phyloP scores from a whole-genome alignment of 2,113 vertebrate genomes.

The Antigone vipio region DNA sequence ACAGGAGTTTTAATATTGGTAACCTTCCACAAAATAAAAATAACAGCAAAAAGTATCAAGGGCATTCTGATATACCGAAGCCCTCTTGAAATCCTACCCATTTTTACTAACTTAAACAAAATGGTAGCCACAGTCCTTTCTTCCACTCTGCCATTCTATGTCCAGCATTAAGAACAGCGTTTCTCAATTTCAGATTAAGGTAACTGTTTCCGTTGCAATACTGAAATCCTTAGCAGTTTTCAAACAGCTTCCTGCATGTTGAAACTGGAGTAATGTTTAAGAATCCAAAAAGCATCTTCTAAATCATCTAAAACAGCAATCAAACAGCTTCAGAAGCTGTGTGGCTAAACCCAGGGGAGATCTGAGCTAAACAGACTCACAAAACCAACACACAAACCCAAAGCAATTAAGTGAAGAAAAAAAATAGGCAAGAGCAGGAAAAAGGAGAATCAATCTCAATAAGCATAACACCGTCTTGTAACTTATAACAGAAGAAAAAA shows the following conservation, averaged over 20 bases:
- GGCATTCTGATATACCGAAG: background rate
- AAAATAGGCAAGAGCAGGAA: background rate
- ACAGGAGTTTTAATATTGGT: background rate
- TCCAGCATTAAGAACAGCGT: background rate
- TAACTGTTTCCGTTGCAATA: background rate
- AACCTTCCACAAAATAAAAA: background rate
- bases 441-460: background rate
- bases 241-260: background rate
- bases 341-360: background rate
- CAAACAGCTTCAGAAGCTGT: background rate
- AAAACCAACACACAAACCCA: background rate
- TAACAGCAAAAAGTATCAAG: background rate
- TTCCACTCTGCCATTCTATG: background rate
- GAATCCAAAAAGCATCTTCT: background rate
- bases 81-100: background rate
- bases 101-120: background rate
- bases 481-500: background rate
- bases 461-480: background rate
- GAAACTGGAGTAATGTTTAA: background rate
- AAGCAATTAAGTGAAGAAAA: background rate
- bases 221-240: background rate
- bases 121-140: background rate
- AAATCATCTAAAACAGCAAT: background rate
- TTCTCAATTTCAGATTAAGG: background rate
- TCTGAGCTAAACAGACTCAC: background rate